Evolutionary conservation across 2,113 vertebrate species (phyloP).

Genomic region (Pipa parva): DNA sequence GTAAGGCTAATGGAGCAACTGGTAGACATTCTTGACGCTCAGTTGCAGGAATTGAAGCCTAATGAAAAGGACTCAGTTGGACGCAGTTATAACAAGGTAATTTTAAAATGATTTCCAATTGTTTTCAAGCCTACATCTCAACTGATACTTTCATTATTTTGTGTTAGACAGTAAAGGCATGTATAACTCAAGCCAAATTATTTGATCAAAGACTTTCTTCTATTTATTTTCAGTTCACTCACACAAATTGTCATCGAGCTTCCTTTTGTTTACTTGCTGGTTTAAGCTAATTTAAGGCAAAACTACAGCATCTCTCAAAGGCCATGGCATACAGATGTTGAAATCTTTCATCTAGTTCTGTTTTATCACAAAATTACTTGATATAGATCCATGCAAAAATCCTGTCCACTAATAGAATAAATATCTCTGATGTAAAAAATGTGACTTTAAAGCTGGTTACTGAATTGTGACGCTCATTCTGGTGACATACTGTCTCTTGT

Average conservation of each 20-base stretch:
- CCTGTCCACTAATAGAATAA: too few species aligned
- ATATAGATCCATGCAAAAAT: too few species aligned
- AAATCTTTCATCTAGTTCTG: too few species aligned
- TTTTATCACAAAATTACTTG: too few species aligned
- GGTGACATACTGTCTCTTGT: constrained; percentile 26
- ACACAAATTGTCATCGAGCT: too few species aligned
- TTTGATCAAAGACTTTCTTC: not conserved
- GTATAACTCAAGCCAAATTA: not conserved
- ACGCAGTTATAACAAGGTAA: constrained; percentile 97
- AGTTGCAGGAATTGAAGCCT: constrained; percentile 88
- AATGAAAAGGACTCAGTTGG: constrained; percentile 87
- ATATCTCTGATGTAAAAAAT: too few species aligned
- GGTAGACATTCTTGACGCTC: constrained; percentile 94
- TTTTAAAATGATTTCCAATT: not conserved
- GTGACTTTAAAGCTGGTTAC: not conserved
- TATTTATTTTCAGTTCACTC: too few species aligned
- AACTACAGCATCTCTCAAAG: too few species aligned
- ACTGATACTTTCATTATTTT: not conserved
- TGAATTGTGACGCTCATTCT: not conserved
- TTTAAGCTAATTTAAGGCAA: too few species aligned
- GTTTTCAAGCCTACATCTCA: not conserved
- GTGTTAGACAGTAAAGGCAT: not conserved
- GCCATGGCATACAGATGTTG: too few species aligned
- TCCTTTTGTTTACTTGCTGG: too few species aligned
- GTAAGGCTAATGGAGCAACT: constrained; percentile 96